phyloP scores from a whole-genome alignment of 2,113 vertebrate genomes.

The Fregetta grallaria region DNA sequence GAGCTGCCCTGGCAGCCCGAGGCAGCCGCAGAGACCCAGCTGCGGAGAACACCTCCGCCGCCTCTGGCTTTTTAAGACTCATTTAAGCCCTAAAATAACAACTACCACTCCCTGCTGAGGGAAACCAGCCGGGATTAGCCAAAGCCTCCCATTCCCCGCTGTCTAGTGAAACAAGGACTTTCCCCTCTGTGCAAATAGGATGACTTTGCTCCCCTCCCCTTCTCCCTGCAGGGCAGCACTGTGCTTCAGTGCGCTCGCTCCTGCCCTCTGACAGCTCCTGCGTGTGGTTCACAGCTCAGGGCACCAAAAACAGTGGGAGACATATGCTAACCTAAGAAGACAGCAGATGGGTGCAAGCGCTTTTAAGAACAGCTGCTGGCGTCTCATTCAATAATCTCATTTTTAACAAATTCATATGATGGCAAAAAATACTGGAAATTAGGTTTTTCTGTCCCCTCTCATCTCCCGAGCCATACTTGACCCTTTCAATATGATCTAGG shows the following conservation, averaged over 20 bases:
- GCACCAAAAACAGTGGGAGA: neutral
- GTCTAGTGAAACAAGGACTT: neutral
- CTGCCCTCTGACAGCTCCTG: neutral
- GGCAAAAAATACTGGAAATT: slow-evolving; percentile 1
- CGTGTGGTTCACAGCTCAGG: neutral
- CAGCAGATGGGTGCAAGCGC: slow-evolving; percentile 26
- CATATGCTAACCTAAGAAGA: neutral
- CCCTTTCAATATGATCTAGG: neutral
- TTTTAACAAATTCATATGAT: neutral
- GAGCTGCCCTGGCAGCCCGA: neutral
- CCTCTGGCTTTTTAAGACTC: neutral
- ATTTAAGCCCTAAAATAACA: slow-evolving; percentile 42
- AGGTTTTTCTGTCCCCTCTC: slow-evolving; percentile 9
- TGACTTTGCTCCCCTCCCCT: neutral
- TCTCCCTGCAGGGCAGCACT: neutral
- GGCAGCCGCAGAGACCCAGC: neutral
- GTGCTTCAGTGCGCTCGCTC: neutral
- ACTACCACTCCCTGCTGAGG: neutral
- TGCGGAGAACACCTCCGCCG: neutral
- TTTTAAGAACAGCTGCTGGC: slow-evolving; percentile 50
- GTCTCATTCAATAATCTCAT: slow-evolving; percentile 22
- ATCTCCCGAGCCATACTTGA: slow-evolving; percentile 25
- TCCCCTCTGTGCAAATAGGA: neutral
- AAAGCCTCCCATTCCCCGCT: neutral
- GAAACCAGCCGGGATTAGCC: neutral